Evolutionary conservation across 2,113 vertebrate species (phyloP), one percentile per base, ranked within the genome.

Genomic region (Origma solitaria): DNA sequence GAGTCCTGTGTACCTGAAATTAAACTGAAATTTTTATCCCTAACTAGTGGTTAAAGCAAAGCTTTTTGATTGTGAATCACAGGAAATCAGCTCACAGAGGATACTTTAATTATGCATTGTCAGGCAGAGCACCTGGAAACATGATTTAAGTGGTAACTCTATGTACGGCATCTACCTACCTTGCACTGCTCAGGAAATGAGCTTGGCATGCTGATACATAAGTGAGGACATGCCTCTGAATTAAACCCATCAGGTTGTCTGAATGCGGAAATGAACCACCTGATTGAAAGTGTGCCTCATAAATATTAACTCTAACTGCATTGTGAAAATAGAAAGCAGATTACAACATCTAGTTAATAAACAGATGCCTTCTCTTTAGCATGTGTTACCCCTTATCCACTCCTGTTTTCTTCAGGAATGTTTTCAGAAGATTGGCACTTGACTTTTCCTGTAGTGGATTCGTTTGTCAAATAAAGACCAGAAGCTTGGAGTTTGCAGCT

Each of bases 281-380:
- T 95, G 96, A 93, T 40, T 90, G 90, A 78, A 94, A 86, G 70
- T 17, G 42, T 44, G 76, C 82, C 70, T 95, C 76, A 86, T 88
- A 88, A 88, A 96, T 96, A 91, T 88, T 82, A 93, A 95, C 90
- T 88, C 38, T 37, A 72, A 65, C 68, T 77, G 61, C 88, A 33
- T 1, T 91, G 83, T 80, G 85, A 96, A 95, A 93, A 70, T 62
- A 92, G 94, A 78, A 88, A 64, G 76, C 33, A 5, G 80, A 70
- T 94, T 69, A 56, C 90, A 88, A 51, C 69, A 44, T 82, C 69
- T 31, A 25, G 69, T 51, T 90, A 91, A 95, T 90, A 91, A 86
- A 79, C 75, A 90, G 84, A 72, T 73, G 69, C 58, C 21, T 65
- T 77, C 53, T 47, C 49, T 69, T 86, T 42, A 68, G 80, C 31